Evolutionary conservation across 2,113 vertebrate species (phyloP).

Genomic region (Apodemus sylvaticus): DNA sequence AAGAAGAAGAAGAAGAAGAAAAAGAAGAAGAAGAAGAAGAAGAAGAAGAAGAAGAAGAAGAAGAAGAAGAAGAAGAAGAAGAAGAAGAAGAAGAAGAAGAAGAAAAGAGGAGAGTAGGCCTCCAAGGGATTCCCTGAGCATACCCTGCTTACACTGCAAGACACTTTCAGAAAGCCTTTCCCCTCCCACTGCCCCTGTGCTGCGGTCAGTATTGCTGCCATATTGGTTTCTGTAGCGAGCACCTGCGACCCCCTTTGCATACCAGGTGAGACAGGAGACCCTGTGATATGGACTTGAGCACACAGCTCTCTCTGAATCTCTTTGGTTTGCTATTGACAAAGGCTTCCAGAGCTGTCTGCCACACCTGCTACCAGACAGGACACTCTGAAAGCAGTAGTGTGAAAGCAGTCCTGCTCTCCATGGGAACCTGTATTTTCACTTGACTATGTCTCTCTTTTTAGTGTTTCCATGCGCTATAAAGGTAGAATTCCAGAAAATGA

Average conservation of each 20-base stretch:
- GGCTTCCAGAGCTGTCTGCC: background rate
- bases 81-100: too few species aligned
- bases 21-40: too few species aligned
- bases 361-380: background rate
- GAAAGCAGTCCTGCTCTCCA: background rate
- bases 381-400: too few species aligned
- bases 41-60: too few species aligned
- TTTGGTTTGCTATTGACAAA: background rate
- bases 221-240: background rate
- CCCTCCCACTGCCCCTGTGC: background rate
- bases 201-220: rapidly evolving
- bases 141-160: background rate
- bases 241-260: background rate
- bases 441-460: background rate
- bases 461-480: background rate
- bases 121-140: background rate
- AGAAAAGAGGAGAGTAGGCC: too few species aligned
- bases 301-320: too few species aligned
- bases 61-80: too few species aligned
- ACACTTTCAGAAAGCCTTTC: background rate
- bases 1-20: too few species aligned
- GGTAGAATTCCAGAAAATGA: background rate
- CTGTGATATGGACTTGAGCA: background rate
- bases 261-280: background rate
- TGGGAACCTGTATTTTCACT: background rate